These are phyloP conservation scores for Thymelicus lineola DNA, from an alignment of 2,888 invertebrate genomes.

Conservation along the genomic window DNA sequence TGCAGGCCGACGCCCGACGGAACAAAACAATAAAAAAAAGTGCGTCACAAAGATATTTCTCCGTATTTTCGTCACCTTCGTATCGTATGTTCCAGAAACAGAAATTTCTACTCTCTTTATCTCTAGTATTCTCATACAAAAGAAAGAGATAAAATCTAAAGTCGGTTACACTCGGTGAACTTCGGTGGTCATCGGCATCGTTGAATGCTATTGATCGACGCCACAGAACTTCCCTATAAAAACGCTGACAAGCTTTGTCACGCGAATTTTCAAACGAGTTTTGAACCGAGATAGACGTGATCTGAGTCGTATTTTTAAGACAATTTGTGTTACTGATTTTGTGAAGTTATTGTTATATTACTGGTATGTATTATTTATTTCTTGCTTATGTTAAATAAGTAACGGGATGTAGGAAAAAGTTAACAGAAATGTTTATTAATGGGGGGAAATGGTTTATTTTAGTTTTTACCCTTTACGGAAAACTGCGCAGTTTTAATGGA, in stretches of 20 bases:
- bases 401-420: too few relatives aligned
- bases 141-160: neutral
- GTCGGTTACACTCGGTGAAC: conserved; percentile 2
- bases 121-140: neutral
- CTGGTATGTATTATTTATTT: neutral
- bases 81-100: conserved; percentile 2
- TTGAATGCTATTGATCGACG: conserved; percentile 11
- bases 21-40: too few relatives aligned
- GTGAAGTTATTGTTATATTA: neutral
- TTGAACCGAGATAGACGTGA: neutral
- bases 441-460: too few relatives aligned
- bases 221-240: neutral
- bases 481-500: conserved; percentile 2
- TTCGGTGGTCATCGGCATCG: conserved; percentile 7
- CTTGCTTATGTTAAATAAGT: neutral
- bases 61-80: neutral
- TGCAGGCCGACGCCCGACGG: too few relatives aligned
- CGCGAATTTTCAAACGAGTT: neutral
- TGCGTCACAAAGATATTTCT: conserved; percentile 1
- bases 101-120: neutral
- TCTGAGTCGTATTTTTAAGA: neutral
- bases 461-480: neutral
- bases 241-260: neutral
- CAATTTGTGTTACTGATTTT: conserved; percentile 2
- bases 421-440: neutral